Conservation (phyloP, 2,797 vertebrate genomes). For the Acipenser transmontanus region DNA sequence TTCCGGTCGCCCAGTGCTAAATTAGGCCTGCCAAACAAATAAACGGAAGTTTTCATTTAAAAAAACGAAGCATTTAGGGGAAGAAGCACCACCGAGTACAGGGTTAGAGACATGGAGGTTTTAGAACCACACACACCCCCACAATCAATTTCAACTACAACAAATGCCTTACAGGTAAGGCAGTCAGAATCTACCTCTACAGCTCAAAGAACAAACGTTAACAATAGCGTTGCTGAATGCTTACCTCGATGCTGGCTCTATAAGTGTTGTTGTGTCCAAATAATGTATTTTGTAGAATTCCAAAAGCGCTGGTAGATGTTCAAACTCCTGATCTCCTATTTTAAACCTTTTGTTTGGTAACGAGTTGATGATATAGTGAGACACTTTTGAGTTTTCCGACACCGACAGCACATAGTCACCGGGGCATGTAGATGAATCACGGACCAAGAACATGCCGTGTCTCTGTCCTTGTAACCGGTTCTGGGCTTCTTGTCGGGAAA, state of each 20-base stretch:
- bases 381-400: constrained; percentile 93
- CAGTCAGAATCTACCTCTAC: too few relatives aligned
- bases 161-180: too few relatives aligned
- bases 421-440: constrained; percentile 93
- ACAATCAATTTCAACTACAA: too few relatives aligned
- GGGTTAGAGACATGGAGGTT: too few relatives aligned
- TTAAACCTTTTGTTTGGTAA: constrained; percentile 90
- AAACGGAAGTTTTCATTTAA: too few relatives aligned
- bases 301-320: constrained; percentile 83
- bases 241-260: constrained; percentile 91
- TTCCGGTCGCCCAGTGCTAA: too few relatives aligned
- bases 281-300: constrained; percentile 99
- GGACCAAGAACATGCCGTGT: constrained; percentile 90
- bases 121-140: too few relatives aligned
- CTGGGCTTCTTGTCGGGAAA: constrained; percentile 88
- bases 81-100: too few relatives aligned
- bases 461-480: constrained; percentile 86
- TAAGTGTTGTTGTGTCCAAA: constrained; percentile 94
- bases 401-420: constrained; percentile 96
- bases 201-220: too few relatives aligned
- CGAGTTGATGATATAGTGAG: constrained; percentile 98
- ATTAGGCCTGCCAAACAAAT: too few relatives aligned
- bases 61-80: too few relatives aligned
- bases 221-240: not conserved
- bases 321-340: constrained; percentile 96